Conservation (phyloP, 2,797 vertebrate species). For the Pseudochromis fuscus region DNA sequence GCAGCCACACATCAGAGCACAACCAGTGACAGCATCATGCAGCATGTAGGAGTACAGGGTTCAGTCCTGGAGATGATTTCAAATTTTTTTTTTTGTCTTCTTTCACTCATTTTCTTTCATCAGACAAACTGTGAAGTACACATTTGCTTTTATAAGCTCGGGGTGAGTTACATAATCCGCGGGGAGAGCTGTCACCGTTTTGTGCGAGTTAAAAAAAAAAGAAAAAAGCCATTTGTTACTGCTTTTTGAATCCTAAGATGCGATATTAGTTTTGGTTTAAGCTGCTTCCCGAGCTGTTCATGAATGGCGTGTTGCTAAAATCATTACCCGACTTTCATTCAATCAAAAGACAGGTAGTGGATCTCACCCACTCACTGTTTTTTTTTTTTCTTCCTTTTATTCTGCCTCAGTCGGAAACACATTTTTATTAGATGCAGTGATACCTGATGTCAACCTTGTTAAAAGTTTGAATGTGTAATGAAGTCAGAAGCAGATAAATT, state of each 20-base stretch:
- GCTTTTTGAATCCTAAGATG: conserved; percentile 40
- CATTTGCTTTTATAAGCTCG: conserved; percentile 34
- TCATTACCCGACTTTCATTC: conserved; percentile 14
- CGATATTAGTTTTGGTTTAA: conserved; percentile 32
- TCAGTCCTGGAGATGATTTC: conserved; percentile 3
- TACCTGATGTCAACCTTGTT: too few relatives aligned
- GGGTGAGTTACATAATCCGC: conserved; percentile 26
- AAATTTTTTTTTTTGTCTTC: conserved; percentile 19
- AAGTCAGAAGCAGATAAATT: too few relatives aligned
- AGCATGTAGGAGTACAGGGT: conserved; percentile 12
- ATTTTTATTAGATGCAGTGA: neutral
- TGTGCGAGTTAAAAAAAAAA: too few relatives aligned
- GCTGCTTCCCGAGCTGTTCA: conserved; percentile 15
- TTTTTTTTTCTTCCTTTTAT: neutral
- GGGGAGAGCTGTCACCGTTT: conserved; percentile 25
- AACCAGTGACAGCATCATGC: conserved; percentile 9
- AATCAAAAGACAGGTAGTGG: conserved; percentile 1
- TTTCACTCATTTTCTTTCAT: conserved; percentile 32
- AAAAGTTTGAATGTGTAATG: too few relatives aligned
- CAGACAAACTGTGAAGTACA: conserved; percentile 15
- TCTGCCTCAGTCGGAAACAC: neutral
- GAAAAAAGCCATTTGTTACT: conserved; percentile 25
- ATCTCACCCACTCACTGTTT: too few relatives aligned
- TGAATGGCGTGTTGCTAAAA: conserved; percentile 14
- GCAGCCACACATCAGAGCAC: conserved; percentile 25